Evolutionary conservation across 2,113 vertebrate species (phyloP).

Genomic region (Melanerpes aurifrons): DNA sequence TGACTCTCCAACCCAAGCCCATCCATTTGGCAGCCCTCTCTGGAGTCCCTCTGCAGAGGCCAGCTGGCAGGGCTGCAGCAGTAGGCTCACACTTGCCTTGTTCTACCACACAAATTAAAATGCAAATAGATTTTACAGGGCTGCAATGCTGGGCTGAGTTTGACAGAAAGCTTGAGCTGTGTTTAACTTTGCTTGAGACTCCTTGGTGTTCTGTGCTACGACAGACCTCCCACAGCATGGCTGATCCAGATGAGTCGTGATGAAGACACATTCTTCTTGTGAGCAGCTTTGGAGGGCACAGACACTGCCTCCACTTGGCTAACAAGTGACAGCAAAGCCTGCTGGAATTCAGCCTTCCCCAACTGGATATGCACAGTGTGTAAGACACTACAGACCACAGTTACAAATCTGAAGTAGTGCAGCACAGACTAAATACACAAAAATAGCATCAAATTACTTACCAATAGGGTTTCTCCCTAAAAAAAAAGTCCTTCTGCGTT

Average conservation of each 20-base stretch:
- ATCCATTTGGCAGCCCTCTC: rapidly evolving
- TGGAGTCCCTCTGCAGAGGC: neutral
- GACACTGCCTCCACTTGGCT: constrained; percentile 15
- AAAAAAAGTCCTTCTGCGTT: neutral
- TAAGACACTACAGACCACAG: neutral
- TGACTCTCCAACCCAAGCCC: neutral
- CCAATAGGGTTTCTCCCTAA: neutral
- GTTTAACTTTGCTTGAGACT: neutral
- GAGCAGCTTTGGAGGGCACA: constrained; percentile 19
- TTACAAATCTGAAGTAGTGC: neutral
- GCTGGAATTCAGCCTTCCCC: neutral
- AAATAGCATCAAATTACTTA: neutral
- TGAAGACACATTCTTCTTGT: constrained; percentile 16
- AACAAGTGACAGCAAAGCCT: constrained; percentile 14
- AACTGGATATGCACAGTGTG: neutral
- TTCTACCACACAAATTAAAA: neutral
- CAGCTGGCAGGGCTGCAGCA: neutral
- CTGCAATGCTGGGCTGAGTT: neutral
- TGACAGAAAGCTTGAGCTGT: neutral
- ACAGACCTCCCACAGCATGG: constrained; percentile 30
- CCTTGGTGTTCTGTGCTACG: neutral
- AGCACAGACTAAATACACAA: neutral
- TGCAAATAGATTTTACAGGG: neutral
- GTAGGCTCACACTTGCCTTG: neutral
- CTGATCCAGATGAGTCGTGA: neutral